These are phyloP conservation scores for Ceratosolen solmsi DNA, from an alignment of 1,140 invertebrate genomes.

Conservation along the genomic window DNA sequence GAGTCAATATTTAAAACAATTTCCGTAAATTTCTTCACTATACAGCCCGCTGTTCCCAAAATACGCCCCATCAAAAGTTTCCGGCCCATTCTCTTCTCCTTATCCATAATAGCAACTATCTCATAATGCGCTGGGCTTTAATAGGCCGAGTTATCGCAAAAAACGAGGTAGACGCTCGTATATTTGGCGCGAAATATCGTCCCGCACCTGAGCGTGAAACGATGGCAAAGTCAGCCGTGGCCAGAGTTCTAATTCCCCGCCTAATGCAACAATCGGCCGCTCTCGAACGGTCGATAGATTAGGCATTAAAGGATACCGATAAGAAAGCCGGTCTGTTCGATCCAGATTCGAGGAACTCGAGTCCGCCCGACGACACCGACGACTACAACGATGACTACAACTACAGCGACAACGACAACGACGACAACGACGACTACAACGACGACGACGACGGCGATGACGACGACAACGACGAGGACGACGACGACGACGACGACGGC, in stretches of 20 bases:
- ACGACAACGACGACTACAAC: too few relatives aligned
- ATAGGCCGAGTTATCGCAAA: too few relatives aligned
- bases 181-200: too few relatives aligned
- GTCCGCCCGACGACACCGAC: background rate
- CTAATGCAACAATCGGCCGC: background rate
- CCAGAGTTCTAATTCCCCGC: background rate
- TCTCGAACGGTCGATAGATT: slow-evolving; percentile 32
- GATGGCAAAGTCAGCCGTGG: background rate
- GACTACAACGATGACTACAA: background rate
- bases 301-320: slow-evolving; percentile 46
- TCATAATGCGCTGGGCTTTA: too few relatives aligned
- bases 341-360: slow-evolving; percentile 47
- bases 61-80: too few relatives aligned
- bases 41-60: too few relatives aligned
- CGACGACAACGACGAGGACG: background rate
- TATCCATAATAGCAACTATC: too few relatives aligned
- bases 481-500: background rate
- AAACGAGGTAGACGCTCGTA: too few relatives aligned
- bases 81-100: too few relatives aligned
- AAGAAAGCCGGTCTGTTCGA: slow-evolving; percentile 21
- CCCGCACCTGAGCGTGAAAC: background rate
- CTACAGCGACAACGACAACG: background rate
- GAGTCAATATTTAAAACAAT: too few relatives aligned
- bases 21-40: too few relatives aligned
- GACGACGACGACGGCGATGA: background rate